Evolutionary conservation across 2,113 vertebrate species (phyloP), one percentile per base, ranked within the genome.

Genomic region (Hippocampus mohnikei): DNA sequence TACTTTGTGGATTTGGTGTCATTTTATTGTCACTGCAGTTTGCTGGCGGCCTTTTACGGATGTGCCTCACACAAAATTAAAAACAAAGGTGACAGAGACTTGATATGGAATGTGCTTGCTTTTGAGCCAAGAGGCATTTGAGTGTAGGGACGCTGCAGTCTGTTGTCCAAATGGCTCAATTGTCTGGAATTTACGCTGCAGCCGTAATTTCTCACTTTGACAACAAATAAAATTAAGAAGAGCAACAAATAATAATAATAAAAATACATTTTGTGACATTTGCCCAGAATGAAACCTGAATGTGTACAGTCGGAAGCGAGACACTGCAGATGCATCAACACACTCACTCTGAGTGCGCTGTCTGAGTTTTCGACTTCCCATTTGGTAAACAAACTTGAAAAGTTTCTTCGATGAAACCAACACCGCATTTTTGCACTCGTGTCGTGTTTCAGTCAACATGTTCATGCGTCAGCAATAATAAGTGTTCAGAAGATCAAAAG

Each of bases 101-200:
- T 1, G 33, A 37, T 7, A 37, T 37, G 33, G 33, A 37, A 37
- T 37, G 33, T 37, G 33, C 33, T 37, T 6, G 33, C 33, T 37
- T 37, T 37, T 37, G 33, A 37, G 33, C 5, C 33, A 37, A 37
- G 33, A 37, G 33, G 5, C 33, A 37, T 37, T 37, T 37, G 33
- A 37, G 33, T 37, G 33, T 37, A 5, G 77, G 41, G 66, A 87
- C 77, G 78, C 71, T 42, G 74, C 67, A 66, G 81, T 84, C 68
- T 61, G 15, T 7, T 48, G 3, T 76, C 87, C 83, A 88, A 89
- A 87, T 75, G 72, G 74, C 42, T 84, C 81, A 82, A 86, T 87
- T 83, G 87, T 88, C 78, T 81, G 72, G 75, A 88, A 89, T 91
- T 88, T 89, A 70, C 83, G 75, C 81, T 78, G 70, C 29, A 70